A percentile compares a stretch with the other conserved stretches of the same genome.
Conservation (phyloP, 2,113 vertebrate species). For the Speoplatyrhinus poulsoni region DNA sequence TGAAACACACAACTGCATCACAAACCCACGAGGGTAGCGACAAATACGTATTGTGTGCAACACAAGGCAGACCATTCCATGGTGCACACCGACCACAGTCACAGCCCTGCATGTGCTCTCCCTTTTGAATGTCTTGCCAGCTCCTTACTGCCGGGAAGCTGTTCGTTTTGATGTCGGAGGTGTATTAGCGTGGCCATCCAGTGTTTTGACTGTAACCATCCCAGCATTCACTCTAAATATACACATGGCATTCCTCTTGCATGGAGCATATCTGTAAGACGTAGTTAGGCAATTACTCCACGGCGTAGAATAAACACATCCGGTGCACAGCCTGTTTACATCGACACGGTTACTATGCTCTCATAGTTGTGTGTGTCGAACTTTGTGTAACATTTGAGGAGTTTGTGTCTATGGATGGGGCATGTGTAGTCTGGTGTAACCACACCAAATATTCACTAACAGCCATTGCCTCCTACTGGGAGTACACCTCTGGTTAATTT, state of each 20-base stretch:
- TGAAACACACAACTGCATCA: too few species aligned
- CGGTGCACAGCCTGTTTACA: constrained; percentile 58
- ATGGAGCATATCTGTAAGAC: constrained; percentile 62
- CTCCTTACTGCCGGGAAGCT: constrained; percentile 68
- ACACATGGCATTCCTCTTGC: constrained; percentile 63
- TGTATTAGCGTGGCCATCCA: constrained; percentile 56
- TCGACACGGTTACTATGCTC: constrained; percentile 39
- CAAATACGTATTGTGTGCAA: too few species aligned
- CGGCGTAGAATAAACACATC: constrained; percentile 73
- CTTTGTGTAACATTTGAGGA: constrained; percentile 40
- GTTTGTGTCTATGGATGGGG: too few species aligned
- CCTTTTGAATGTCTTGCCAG: constrained; percentile 65
- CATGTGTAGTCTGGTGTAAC: too few species aligned
- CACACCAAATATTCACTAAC: too few species aligned
- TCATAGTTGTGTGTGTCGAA: constrained; percentile 40
- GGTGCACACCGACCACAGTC: constrained; percentile 30
- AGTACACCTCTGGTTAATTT: too few species aligned
- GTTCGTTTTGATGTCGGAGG: constrained; percentile 66
- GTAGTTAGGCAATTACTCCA: constrained; percentile 69
- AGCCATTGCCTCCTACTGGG: too few species aligned
- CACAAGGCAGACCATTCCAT: too few species aligned
- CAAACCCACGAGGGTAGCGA: too few species aligned
- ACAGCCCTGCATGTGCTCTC: constrained; percentile 57
- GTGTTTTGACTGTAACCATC: constrained; percentile 67
- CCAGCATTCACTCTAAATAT: constrained; percentile 68